Percentiles rank a stretch among this genome's conserved stretches.
Conservation (phyloP, 2,113 vertebrate genomes). For the Scartelaos histophorus region DNA sequence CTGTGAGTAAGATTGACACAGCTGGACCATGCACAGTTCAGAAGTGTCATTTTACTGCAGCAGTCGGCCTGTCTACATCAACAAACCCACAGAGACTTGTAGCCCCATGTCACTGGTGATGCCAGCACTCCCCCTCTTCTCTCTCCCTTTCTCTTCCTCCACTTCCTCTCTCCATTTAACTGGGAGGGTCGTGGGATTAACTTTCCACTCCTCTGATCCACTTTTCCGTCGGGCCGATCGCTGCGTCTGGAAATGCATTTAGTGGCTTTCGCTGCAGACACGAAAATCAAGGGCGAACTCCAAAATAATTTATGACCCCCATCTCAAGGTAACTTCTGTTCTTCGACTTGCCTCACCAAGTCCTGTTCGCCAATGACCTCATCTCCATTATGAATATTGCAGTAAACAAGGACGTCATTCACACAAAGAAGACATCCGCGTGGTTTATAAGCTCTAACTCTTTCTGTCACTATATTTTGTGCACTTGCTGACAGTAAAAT, state of each 20-base stretch:
- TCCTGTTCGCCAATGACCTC: constrained; percentile 38
- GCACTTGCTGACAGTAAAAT: constrained; percentile 33
- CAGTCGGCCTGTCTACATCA: constrained; percentile 10
- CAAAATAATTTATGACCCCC: constrained; percentile 51
- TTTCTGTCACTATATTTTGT: constrained; percentile 16
- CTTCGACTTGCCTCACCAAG: constrained; percentile 36
- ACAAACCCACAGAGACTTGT: constrained; percentile 38
- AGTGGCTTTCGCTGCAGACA: constrained; percentile 50
- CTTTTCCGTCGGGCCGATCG: constrained; percentile 67
- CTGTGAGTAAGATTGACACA: background rate
- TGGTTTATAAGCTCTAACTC: constrained; percentile 23
- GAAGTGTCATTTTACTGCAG: background rate
- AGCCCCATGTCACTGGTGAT: constrained; percentile 36
- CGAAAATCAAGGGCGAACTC: constrained; percentile 58
- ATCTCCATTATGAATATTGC: constrained; percentile 39
- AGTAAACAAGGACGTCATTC: constrained; percentile 43
- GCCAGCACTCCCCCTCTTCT: constrained; percentile 21
- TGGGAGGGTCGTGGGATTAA: constrained; percentile 68
- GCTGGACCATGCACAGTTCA: background rate
- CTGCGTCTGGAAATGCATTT: constrained; percentile 60
- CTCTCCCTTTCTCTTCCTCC: background rate
- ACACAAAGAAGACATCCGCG: constrained; percentile 25
- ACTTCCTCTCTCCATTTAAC: constrained; percentile 20
- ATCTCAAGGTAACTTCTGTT: constrained; percentile 55
- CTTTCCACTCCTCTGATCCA: constrained; percentile 73